A percentile compares a stretch with the other conserved stretches of the same genome.
phyloP scores from a whole-genome alignment of 2,113 vertebrate genomes.

The Gallinago media region DNA sequence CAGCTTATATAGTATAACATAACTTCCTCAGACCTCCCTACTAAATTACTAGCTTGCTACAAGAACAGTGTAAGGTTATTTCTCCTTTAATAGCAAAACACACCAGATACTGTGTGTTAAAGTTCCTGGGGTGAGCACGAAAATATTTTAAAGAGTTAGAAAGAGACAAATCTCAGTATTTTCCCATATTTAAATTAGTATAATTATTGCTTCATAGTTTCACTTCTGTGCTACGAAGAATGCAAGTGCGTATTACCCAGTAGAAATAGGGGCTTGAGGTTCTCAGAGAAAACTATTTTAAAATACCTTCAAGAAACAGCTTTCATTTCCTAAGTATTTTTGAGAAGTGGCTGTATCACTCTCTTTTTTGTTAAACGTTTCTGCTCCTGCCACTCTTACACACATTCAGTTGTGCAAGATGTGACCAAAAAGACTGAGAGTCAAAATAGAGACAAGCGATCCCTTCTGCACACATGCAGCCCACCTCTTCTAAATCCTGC shows the following conservation, averaged over 20 bases:
- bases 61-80: background rate
- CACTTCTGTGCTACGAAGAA: background rate
- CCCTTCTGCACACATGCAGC: background rate
- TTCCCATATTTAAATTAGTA: background rate
- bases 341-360: background rate
- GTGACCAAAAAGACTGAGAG: background rate
- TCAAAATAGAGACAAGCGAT: background rate
- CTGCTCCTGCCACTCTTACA: background rate
- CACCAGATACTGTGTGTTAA: background rate
- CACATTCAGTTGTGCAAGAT: background rate
- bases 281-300: background rate
- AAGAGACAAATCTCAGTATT: background rate
- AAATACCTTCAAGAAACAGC: background rate
- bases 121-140: background rate
- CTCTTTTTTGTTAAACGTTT: background rate
- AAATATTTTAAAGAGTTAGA: background rate
- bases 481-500: no score
- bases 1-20: background rate
- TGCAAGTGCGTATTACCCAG: background rate
- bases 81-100: background rate
- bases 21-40: background rate
- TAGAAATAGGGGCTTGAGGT: background rate
- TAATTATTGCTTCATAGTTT: slow-evolving; percentile 2
- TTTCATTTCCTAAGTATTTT: background rate
- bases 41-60: background rate